phyloP scores from a whole-genome alignment of 2,888 invertebrate genomes.

The Dione juno region DNA sequence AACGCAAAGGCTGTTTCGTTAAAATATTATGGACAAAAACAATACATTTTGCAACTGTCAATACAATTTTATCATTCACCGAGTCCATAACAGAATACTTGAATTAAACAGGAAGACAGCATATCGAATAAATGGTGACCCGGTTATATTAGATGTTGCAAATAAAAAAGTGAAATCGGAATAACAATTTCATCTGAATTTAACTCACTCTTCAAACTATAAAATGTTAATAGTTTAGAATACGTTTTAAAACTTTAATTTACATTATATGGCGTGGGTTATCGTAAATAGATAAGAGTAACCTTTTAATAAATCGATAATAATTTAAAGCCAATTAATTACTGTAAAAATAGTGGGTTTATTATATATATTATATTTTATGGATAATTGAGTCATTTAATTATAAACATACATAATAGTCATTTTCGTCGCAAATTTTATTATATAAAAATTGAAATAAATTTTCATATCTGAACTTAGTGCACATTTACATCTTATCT shows the following conservation, averaged over 20 bases:
- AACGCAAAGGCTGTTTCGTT: conserved; percentile 51
- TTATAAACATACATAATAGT: neutral
- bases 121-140: conserved; percentile 71
- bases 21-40: conserved; percentile 32
- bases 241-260: conserved; percentile 9
- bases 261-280: neutral
- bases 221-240: neutral
- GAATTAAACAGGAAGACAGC: conserved; percentile 48
- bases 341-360: neutral
- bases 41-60: neutral
- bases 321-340: neutral
- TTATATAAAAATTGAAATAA: neutral
- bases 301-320: neutral
- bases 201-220: conserved; percentile 6
- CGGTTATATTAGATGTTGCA: conserved; percentile 57
- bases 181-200: conserved; percentile 6
- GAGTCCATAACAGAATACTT: conserved; percentile 1
- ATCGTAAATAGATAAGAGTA: conserved; percentile 15
- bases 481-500: too few relatives aligned
- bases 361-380: neutral
- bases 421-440: neutral
- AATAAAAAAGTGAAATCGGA: conserved; percentile 21
- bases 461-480: neutral
- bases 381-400: too few relatives aligned
- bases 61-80: conserved; percentile 7